phyloP scores from a whole-genome alignment of 2,113 vertebrate genomes.

The Okapia johnstoni region DNA sequence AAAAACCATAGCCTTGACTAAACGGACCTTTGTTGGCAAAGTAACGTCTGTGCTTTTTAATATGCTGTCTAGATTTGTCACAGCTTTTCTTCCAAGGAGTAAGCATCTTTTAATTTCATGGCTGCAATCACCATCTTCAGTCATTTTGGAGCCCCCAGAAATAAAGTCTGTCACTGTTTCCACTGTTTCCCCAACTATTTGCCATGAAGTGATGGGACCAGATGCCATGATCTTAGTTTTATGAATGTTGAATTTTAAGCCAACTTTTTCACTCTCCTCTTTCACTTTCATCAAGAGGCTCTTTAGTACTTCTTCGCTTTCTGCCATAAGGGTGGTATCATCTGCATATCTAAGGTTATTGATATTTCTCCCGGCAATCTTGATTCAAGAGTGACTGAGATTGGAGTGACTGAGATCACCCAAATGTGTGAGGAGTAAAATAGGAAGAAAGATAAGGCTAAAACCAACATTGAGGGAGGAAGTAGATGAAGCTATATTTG shows the following conservation, averaged over 20 bases:
- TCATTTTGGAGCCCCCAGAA: background rate
- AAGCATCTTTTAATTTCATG: background rate
- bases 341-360: background rate
- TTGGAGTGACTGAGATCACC: background rate
- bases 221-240: background rate
- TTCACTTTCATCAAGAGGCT: background rate
- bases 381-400: background rate
- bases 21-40: background rate
- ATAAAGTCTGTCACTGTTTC: background rate
- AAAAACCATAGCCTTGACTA: background rate
- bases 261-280: background rate
- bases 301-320: background rate
- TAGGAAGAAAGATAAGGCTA: background rate
- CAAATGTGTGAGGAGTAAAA: background rate
- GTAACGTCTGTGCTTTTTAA: background rate
- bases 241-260: background rate
- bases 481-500: background rate
- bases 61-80: background rate
- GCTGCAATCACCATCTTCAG: background rate
- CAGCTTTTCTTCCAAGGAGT: background rate
- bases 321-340: background rate
- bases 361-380: background rate
- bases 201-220: background rate
- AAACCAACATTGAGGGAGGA: background rate
- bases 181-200: background rate